Evolutionary conservation across 2,888 invertebrate genomes (phyloP).

Genomic region (Cantharis flavilabris): DNA sequence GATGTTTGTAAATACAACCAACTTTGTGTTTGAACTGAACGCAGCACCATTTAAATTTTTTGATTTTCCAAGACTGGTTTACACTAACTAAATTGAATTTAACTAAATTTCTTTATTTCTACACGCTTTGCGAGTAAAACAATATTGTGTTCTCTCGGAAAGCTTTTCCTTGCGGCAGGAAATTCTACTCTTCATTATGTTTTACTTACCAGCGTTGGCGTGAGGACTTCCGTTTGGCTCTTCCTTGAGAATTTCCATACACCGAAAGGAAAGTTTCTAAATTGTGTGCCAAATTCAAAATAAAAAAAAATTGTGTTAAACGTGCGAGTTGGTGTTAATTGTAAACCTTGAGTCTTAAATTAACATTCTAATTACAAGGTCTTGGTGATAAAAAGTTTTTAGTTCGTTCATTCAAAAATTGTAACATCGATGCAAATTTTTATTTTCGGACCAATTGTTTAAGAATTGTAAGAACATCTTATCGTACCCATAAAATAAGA

Average conservation of each 20-base stretch:
- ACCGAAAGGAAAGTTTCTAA: background rate
- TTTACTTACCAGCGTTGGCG: background rate
- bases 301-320: background rate
- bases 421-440: background rate
- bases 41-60: background rate
- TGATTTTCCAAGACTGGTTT: background rate
- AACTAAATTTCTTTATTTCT: background rate
- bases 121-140: background rate
- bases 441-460: background rate
- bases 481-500: background rate
- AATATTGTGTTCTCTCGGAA: background rate
- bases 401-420: background rate
- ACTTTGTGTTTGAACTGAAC: background rate
- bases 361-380: background rate
- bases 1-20: background rate
- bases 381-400: background rate
- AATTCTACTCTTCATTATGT: background rate
- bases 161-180: background rate
- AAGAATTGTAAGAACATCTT: background rate
- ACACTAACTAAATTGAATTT: background rate
- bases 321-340: background rate
- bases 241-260: background rate
- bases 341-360: background rate
- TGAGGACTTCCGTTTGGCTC: background rate
- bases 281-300: background rate